Base-by-base conservation (phyloP, 2,888 invertebrate genomes). In the Embidobia sp. region DNA sequence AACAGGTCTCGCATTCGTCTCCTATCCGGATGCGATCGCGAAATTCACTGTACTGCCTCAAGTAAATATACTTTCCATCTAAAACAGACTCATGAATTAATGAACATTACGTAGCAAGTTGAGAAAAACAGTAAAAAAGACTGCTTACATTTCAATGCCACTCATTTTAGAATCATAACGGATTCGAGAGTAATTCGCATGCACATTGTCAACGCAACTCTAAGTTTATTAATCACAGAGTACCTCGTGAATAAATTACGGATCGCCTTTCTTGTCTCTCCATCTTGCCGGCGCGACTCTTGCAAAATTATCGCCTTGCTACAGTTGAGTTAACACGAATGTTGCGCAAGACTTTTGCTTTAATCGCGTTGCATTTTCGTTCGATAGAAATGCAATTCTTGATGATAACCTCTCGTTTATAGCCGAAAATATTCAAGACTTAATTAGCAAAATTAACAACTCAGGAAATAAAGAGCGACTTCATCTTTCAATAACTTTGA, bases 21-120 rank as follows among this genome's bases (percentile, higher is more conserved):
- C 96, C 0, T 96, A 96, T 88, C 96, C 96, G 0, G 95, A 96
- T 85, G 96, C 95, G 0, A 94, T 96, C 70, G 92, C 95, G 0
- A 94, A 95, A 85, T 95, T 96, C 80, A 91, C 93, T 31, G 90
- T 91, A 18, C 91, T 93, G 22, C 95, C 95, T 1, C 96, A 95
- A 92, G 82, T 82, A 73, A 55, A n/a, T n/a, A n/a, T n/a, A 18
- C 13, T 44, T 40, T 44, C 33, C 22, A 31, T 29, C n/a, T 7
- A 33, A 59, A 51, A 55, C 19, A n/a, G 3, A 16, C 8, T 42
- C 33, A n/a, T n/a, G 15, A 15, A 15, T 10, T 18, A 42, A 6
- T 19, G 15, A 59, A 18, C 29, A 31, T 15, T 51, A n/a, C n/a
- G n/a, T n/a, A n/a, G n/a, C n/a, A n/a, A n/a, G n/a, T n/a, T n/a